Conservation (phyloP, 2,888 invertebrate species). For the Phasia obesa region DNA sequence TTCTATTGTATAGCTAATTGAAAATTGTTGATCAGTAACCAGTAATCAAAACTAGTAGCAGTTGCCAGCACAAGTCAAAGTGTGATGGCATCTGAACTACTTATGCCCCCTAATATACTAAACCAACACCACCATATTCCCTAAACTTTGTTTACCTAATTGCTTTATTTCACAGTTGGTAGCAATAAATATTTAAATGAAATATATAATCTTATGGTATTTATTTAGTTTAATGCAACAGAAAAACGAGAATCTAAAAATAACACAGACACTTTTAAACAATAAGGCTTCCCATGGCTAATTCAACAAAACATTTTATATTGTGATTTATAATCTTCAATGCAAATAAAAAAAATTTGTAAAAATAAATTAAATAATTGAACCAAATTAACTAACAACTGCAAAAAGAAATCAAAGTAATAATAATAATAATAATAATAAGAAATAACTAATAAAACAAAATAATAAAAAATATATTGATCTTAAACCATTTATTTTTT, state of each 20-base stretch:
- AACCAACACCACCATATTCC: too few relatives aligned
- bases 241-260: not conserved
- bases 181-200: constrained; percentile 41
- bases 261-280: not conserved
- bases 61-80: too few relatives aligned
- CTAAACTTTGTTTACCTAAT: not conserved
- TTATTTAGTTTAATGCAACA: constrained; percentile 38
- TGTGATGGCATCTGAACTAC: too few relatives aligned
- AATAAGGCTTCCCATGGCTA: constrained; percentile 26
- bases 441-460: too few relatives aligned
- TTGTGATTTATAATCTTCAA: constrained; percentile 39
- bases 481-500: not conserved
- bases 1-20: too few relatives aligned
- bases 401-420: too few relatives aligned
- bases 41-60: too few relatives aligned
- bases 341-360: constrained; percentile 7
- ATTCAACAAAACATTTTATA: constrained; percentile 33
- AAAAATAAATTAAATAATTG: too few relatives aligned
- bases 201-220: constrained; percentile 25
- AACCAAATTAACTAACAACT: constrained; percentile 44
- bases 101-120: too few relatives aligned
- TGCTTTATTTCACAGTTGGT: constrained; percentile 19
- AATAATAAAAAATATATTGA: not conserved
- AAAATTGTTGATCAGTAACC: too few relatives aligned
- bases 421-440: too few relatives aligned